Evolutionary conservation across 2,797 vertebrate genomes (phyloP).

Genomic region (Lagocephalus sceleratus): DNA sequence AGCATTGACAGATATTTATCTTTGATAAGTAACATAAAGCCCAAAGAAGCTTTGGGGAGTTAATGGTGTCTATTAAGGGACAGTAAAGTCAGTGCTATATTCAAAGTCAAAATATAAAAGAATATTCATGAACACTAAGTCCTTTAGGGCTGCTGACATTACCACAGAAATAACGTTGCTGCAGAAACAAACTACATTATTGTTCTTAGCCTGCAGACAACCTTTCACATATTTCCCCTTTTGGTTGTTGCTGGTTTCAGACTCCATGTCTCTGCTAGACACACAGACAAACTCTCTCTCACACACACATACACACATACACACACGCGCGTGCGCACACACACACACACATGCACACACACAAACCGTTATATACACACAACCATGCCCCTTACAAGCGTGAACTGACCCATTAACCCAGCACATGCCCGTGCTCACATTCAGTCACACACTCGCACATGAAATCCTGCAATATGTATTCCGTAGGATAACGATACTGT

Average conservation of each 20-base stretch:
- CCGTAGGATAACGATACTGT: slow-evolving; percentile 33
- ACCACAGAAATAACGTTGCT: slow-evolving; percentile 49
- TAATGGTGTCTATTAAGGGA: slow-evolving; percentile 6
- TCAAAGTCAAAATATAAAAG: slow-evolving; percentile 5
- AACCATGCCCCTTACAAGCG: slow-evolving; percentile 56
- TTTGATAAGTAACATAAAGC: slow-evolving; percentile 16
- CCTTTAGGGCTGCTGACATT: slow-evolving; percentile 54
- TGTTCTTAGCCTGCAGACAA: slow-evolving; percentile 67
- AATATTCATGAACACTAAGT: slow-evolving; percentile 40
- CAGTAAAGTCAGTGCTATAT: too few relatives aligned
- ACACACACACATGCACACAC: slow-evolving; percentile 29
- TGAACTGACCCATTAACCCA: slow-evolving; percentile 76
- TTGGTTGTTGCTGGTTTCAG: slow-evolving; percentile 61
- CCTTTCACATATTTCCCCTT: slow-evolving; percentile 67
- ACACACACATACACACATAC: slow-evolving; percentile 44
- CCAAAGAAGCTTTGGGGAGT: slow-evolving; percentile 4
- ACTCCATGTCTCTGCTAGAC: slow-evolving; percentile 60
- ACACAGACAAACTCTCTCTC: slow-evolving; percentile 13
- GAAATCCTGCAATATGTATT: slow-evolving; percentile 34
- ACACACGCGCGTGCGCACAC: slow-evolving; percentile 47
- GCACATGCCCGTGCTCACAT: slow-evolving; percentile 63
- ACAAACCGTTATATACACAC: slow-evolving; percentile 53
- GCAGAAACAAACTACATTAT: slow-evolving; percentile 66
- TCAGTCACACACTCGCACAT: slow-evolving; percentile 45
- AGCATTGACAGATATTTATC: slow-evolving; percentile 17